These are phyloP conservation scores for Eumacrocentrus americanus DNA, from an alignment of 2,888 invertebrate species.

Conservation along the genomic window DNA sequence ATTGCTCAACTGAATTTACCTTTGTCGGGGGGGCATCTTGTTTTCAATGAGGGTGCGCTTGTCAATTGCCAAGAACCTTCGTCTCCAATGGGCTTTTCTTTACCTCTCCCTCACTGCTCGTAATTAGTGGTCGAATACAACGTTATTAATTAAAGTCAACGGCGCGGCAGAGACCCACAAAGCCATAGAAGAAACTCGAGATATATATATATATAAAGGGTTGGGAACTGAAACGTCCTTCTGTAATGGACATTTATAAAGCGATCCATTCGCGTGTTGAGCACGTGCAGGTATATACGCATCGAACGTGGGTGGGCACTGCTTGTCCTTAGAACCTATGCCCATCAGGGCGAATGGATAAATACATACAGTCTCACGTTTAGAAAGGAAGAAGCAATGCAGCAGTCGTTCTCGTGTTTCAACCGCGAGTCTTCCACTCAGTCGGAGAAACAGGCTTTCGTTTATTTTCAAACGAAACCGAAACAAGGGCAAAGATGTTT, in stretches of 20 bases:
- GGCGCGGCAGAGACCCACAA: neutral
- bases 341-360: neutral
- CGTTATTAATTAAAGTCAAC: slow-evolving; percentile 32
- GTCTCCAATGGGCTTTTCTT: neutral
- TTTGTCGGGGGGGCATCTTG: slow-evolving; percentile 14
- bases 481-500: too few species aligned
- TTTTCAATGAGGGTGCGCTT: slow-evolving; percentile 2
- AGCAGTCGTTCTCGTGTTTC: slow-evolving; percentile 10
- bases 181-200: neutral
- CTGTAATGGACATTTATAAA: slow-evolving; percentile 18
- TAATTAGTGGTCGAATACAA: slow-evolving; percentile 32
- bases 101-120: slow-evolving; percentile 1
- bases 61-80: neutral
- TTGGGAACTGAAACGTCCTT: neutral
- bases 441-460: too few species aligned
- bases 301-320: slow-evolving; percentile 15
- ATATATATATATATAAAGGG: neutral
- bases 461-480: too few species aligned
- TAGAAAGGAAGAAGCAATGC: slow-evolving; percentile 2
- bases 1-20: neutral
- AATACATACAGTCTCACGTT: neutral
- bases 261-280: slow-evolving; percentile 16
- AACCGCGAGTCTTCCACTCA: neutral
- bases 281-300: slow-evolving; percentile 15
- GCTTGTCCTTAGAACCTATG: slow-evolving; percentile 8